Conservation (phyloP, 2,797 vertebrate genomes). For the Gambusia yucatana region DNA sequence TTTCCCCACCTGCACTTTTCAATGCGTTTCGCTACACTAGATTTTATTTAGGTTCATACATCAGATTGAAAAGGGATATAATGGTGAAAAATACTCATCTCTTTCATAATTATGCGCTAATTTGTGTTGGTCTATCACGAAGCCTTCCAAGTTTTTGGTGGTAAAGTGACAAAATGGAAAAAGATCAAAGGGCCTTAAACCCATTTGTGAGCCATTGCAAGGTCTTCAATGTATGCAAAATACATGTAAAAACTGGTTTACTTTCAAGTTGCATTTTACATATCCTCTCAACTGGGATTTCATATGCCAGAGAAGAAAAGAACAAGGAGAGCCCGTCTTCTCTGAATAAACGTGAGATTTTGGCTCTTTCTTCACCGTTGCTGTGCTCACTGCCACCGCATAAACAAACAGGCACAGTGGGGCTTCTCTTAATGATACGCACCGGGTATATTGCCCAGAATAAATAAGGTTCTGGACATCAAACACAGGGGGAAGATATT, state of each 20-base stretch:
- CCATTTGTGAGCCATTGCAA: neutral
- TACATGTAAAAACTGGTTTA: neutral
- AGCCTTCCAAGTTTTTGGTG: neutral
- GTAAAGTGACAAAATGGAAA: neutral
- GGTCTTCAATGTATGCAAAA: neutral
- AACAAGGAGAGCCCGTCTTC: neutral
- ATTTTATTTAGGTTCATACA: neutral
- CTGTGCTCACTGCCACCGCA: neutral
- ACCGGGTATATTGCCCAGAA: neutral
- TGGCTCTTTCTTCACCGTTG: neutral
- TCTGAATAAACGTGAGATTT: neutral
- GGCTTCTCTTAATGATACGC: neutral
- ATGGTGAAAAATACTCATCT: neutral
- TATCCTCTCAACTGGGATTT: neutral
- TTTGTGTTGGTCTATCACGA: neutral
- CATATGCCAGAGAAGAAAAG: neutral
- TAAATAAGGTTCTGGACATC: neutral
- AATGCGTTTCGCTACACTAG: neutral
- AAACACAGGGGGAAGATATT: neutral
- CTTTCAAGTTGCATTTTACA: neutral
- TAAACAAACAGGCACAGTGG: neutral
- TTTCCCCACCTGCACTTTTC: no score
- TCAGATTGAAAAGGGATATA: neutral
- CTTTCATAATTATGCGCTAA: neutral
- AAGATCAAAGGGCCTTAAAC: neutral